Base-by-base conservation (phyloP, 2,888 invertebrate genomes). In the Eupithecia subumbrata region DNA sequence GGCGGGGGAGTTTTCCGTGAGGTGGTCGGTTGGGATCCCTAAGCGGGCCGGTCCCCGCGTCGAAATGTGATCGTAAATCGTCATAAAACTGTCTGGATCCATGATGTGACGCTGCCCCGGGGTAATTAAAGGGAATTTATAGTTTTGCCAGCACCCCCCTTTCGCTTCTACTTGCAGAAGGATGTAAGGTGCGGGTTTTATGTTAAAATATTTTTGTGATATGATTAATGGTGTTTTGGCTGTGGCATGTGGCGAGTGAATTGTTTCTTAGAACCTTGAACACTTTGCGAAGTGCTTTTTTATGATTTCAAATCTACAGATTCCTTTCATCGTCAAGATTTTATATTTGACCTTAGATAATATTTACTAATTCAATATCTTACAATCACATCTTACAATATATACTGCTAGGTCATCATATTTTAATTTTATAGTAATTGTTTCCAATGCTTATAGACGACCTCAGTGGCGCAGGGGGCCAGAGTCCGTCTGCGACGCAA, bases 61-160 rank as follows among this genome's bases (percentile, higher is more conserved):
- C 95, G 95, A 95, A 95, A 95, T 95, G 95, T 89, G 93, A 87
- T 90, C 92, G 93, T 93, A 93, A 93, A 93, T 93, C 92, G 93
- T 96, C 96, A 96, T 96, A 96, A 96, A 96, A 96, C 96, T 96
- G 96, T 96, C 96, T 96, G 95, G 96, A 95, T 96, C 96, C 95
- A 95, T 96, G 96, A 96, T 96, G 96, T 96, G 96, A 96, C 96
- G 95, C 95, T 95, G 95, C 95, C 95, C 95, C 90, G 92, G 95
- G 95, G 95, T 95, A 95, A 95, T 95, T 95, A 95, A 95, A 95
- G 93, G 92, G 95, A 95, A 95, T 95, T 95, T 95, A 95, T 95
- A 95, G 95, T 95, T 94, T 91, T 88, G 88, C 89, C 86, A 81
- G 80, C 78, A 75, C 81, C 83, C 83, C 83, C 83, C 80, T 84